Evolutionary conservation across 2,113 vertebrate species (phyloP).

Genomic region (Centropristis striata): DNA sequence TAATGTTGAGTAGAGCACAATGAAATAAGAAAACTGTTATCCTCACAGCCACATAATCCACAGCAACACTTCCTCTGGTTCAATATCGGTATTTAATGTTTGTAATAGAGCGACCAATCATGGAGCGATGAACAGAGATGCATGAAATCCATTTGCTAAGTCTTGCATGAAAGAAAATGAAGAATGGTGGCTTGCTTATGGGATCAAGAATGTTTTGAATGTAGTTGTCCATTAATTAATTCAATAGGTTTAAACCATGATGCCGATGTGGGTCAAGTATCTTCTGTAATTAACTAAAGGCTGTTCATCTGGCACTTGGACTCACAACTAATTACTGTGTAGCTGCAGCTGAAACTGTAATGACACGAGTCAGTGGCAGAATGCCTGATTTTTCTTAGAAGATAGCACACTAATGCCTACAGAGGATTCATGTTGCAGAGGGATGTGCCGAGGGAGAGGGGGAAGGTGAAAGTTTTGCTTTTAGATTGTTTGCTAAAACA

Average conservation of each 20-base stretch:
- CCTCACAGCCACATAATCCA: not conserved
- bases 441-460: not conserved
- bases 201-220: conserved; percentile 36
- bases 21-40: conserved; percentile 5
- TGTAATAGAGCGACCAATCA: conserved; percentile 3
- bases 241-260: conserved; percentile 49
- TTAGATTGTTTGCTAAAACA: conserved; percentile 25
- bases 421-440: conserved; percentile 13
- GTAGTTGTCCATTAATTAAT: conserved; percentile 52
- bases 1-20: not conserved
- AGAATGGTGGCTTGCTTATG: conserved; percentile 2
- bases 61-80: not conserved
- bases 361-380: conserved; percentile 28
- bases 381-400: conserved; percentile 31
- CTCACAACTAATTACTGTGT: conserved; percentile 53
- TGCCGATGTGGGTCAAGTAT: conserved; percentile 46
- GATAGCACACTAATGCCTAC: not conserved
- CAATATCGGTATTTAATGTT: conserved; percentile 38
- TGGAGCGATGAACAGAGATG: conserved; percentile 13
- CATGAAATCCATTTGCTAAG: conserved; percentile 48
- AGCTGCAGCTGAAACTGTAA: conserved; percentile 43
- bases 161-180: conserved; percentile 44
- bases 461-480: conserved; percentile 28
- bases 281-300: conserved; percentile 63
- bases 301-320: conserved; percentile 55